These are phyloP conservation scores for Microcebus lehilahytsara DNA, from an alignment of 2,113 vertebrate genomes.

Conservation along the genomic window DNA sequence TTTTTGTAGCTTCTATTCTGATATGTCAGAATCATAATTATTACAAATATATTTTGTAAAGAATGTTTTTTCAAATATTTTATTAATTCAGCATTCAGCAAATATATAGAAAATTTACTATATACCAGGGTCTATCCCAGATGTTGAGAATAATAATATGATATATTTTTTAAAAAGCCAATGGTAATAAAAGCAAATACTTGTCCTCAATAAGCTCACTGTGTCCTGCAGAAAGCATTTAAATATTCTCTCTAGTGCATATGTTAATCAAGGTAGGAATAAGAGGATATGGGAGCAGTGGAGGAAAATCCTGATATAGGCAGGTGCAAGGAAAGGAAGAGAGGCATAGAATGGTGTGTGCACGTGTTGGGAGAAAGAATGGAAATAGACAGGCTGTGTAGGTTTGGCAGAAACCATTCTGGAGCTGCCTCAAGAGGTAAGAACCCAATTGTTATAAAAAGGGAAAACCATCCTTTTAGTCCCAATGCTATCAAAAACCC, in stretches of 20 bases:
- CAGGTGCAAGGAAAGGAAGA: not conserved
- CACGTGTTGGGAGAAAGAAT: not conserved
- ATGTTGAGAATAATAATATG: not conserved
- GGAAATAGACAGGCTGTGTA: not conserved
- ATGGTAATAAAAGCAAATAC: not conserved
- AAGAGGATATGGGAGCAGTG: not conserved
- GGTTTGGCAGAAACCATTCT: not conserved
- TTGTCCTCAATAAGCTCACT: not conserved
- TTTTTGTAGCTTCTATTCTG: not conserved
- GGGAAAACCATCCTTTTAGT: not conserved
- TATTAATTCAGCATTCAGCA: not conserved
- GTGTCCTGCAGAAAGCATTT: not conserved
- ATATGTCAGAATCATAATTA: not conserved
- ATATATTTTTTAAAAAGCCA: not conserved
- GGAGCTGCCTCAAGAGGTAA: not conserved
- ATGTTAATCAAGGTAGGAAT: not conserved
- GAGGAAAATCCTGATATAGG: not conserved
- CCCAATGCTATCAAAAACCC: not conserved
- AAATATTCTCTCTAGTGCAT: not conserved
- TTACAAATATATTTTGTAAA: not conserved
- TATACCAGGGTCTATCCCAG: not conserved
- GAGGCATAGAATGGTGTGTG: too few species aligned
- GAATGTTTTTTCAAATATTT: not conserved
- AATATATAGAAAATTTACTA: not conserved
- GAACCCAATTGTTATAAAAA: constrained; percentile 7